Evolutionary conservation across 2,113 vertebrate genomes (phyloP), one percentile per base, ranked within the genome.

Genomic region (Axis porcinus): DNA sequence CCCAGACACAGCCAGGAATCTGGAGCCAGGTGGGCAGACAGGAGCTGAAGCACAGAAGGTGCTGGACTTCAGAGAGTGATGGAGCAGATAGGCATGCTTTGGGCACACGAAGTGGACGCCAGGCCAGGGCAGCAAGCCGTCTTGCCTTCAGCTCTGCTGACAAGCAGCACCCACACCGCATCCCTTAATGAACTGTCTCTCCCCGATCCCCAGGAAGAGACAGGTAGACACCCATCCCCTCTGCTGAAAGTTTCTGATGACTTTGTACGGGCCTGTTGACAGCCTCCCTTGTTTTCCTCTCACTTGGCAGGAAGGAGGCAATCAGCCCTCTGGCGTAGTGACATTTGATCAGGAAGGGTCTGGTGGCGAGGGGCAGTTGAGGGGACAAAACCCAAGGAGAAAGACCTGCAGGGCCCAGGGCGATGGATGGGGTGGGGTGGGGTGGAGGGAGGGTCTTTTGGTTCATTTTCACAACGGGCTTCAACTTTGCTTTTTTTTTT

Each of bases 341-440:
- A 27, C 33, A 45, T 47, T 3, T 40, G 55, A 17, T 55, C 87
- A 57, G 45, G 19, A 40, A 19, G 30, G 36, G 30, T 9, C 21
- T 33, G 55, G 52, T 11, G 6, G 19, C 23, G 4, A 19, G 55
- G n/a, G 55, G 19, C 60, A 36, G 62, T 17, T 3, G n/a, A 11
- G 40, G 47, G 45, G 30, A 7, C 52, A 5, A 82, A 60, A 50
- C 3, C 4, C 1, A 52, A 36, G 70, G 8, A 27, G 27, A 62
- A 74, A 28, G 57, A 23, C 15, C 15, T 27, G 8, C 2, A 17
- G 8, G 15, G 28, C 16, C 33, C 8, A 30, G 17, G 47, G 45
- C 0, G 27, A 33, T 2, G 19, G 0, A 3, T 27, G 45, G 15
- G 15, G 14, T 52, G 6, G 33, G 16, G 33, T 28, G 7, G 8